Conservation (phyloP, 30 jellyfish, hydroid and myxozoan genomes). For the Mastigias papua region DNA sequence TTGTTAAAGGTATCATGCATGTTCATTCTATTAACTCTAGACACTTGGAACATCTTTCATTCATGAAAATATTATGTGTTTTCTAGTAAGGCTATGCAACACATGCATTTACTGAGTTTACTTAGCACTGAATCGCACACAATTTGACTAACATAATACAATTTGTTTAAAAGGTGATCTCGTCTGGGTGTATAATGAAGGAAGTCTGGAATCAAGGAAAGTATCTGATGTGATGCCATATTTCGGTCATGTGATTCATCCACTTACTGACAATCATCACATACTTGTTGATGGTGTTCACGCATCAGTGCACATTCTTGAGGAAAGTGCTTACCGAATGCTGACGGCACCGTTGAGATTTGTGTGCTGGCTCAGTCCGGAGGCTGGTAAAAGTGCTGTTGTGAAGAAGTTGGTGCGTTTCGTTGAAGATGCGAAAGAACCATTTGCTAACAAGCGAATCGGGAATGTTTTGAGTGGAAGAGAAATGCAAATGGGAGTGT, state of each 20-base stretch:
- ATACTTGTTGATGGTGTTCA: conserved; percentile 67
- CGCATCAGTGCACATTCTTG: conserved; percentile 66
- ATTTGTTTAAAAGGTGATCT: conserved; percentile 15
- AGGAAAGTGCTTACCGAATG: conserved; percentile 49
- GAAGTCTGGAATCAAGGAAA: conserved; percentile 10
- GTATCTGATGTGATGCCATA: conserved; percentile 46
- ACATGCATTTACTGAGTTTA: not conserved
- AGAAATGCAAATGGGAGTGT: conserved; percentile 41
- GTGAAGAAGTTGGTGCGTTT: conserved; percentile 60
- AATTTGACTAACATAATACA: not conserved
- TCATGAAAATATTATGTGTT: too few species aligned
- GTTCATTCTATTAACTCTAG: not conserved
- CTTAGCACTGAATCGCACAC: not conserved
- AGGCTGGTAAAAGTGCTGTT: conserved; percentile 42
- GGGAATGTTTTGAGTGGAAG: conserved; percentile 34
- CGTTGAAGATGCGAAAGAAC: conserved; percentile 58
- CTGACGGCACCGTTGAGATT: conserved; percentile 55
- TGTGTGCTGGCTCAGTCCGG: conserved; percentile 59
- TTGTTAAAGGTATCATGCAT: not conserved
- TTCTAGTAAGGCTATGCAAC: not conserved
- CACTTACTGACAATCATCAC: conserved; percentile 72
- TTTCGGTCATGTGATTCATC: conserved; percentile 46
- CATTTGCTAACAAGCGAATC: conserved; percentile 21
- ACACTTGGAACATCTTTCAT: too few species aligned
- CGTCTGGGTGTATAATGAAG: conserved; percentile 48